Percentiles rank a stretch among this genome's conserved stretches.
Evolutionary conservation across 2,113 vertebrate species (phyloP).

Genomic region (Indri indri): DNA sequence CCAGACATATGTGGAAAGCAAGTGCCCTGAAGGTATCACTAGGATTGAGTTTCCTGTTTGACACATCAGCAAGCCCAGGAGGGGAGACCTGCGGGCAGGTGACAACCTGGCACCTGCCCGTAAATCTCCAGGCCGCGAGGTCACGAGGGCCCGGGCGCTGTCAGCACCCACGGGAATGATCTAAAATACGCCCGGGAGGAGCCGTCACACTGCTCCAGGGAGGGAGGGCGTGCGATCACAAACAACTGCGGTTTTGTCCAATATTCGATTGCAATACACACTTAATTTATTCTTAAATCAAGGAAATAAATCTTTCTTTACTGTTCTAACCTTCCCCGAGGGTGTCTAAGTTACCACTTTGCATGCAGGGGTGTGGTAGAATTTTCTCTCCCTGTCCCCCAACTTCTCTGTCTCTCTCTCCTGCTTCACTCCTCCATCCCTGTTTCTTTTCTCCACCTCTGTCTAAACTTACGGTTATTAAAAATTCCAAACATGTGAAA

Average conservation of each 20-base stretch:
- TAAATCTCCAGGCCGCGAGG: slow-evolving; percentile 23
- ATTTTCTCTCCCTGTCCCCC: accelerated
- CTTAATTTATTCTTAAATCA: neutral
- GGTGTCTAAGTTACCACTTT: accelerated
- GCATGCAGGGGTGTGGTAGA: accelerated
- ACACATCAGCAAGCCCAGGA: neutral
- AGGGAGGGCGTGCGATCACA: neutral
- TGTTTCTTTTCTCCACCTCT: neutral
- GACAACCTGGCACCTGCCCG: neutral
- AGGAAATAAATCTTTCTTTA: neutral
- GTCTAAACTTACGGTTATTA: neutral
- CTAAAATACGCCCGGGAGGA: neutral
- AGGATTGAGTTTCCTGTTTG: neutral
- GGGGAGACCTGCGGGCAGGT: neutral
- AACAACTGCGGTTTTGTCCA: neutral
- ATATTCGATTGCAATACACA: neutral
- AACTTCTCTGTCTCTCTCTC: neutral
- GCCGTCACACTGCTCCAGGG: neutral
- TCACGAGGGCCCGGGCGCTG: neutral
- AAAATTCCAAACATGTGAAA: accelerated
- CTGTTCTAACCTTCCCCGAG: neutral
- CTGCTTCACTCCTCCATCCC: neutral
- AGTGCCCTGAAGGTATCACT: neutral
- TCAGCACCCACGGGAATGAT: neutral
- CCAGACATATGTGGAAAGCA: accelerated